phyloP scores from a whole-genome alignment of 2,888 invertebrate species.

The Slavum lentiscoides region DNA sequence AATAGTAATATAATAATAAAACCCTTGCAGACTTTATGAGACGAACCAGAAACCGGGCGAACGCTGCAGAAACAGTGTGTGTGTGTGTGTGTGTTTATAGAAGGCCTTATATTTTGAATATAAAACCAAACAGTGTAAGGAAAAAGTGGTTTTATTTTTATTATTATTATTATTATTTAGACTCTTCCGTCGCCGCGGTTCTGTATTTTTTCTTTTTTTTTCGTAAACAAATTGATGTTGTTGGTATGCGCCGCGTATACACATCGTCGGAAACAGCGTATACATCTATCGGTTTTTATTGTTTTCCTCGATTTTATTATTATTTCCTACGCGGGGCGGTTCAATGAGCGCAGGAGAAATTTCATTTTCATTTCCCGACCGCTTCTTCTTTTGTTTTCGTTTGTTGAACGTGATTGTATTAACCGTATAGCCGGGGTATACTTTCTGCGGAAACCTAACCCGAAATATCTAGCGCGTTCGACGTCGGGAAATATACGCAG shows the following conservation, averaged over 20 bases:
- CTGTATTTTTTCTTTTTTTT: too few relatives aligned
- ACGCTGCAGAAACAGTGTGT: not conserved
- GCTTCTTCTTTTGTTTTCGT: not conserved
- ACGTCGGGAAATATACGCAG: not conserved
- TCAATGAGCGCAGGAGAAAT: not conserved
- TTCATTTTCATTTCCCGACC: slow-evolving; percentile 15
- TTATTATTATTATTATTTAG: too few relatives aligned
- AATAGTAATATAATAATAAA: slow-evolving; percentile 44
- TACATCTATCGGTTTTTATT: too few relatives aligned
- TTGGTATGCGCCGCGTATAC: too few relatives aligned
- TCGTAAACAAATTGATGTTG: too few relatives aligned
- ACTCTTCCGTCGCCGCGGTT: too few relatives aligned
- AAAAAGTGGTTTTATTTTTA: slow-evolving; percentile 11
- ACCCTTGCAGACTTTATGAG: slow-evolving; percentile 32
- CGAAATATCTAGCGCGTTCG: too few relatives aligned
- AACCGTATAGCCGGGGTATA: too few relatives aligned
- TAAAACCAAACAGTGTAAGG: slow-evolving; percentile 32
- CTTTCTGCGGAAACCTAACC: too few relatives aligned
- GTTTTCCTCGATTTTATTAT: slow-evolving; percentile 1
- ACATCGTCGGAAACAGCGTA: too few relatives aligned
- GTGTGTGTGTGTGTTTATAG: not conserved
- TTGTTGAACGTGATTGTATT: not conserved
- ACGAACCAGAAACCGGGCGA: slow-evolving; percentile 44
- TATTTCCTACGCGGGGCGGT: too few relatives aligned
- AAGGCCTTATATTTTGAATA: slow-evolving; percentile 45